phyloP scores from a whole-genome alignment of 1,140 invertebrate genomes.

The Pogonus chalceus region DNA sequence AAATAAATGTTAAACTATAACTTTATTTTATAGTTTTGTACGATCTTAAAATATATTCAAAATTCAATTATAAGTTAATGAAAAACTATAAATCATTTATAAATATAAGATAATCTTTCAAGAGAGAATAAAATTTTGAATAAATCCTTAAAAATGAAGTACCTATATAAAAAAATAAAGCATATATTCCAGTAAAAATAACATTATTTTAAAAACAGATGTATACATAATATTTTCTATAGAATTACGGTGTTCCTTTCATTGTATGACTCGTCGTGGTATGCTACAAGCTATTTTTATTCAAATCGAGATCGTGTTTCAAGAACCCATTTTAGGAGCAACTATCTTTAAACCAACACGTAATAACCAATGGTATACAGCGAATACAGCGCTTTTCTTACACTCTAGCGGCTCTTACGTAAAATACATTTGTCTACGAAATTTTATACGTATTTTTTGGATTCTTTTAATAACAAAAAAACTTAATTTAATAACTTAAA shows the following conservation, averaged over 20 bases:
- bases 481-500: not conserved
- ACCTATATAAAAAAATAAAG: too few relatives aligned
- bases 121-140: too few relatives aligned
- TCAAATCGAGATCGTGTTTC: slow-evolving; percentile 45
- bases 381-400: slow-evolving; percentile 3
- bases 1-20: too few relatives aligned
- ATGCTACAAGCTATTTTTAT: slow-evolving; percentile 37
- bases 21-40: too few relatives aligned
- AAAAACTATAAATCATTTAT: too few relatives aligned
- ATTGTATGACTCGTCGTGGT: slow-evolving; percentile 9
- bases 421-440: not conserved
- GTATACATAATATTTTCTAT: not conserved
- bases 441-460: not conserved
- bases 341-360: slow-evolving; percentile 33
- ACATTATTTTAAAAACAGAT: not conserved
- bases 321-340: slow-evolving; percentile 51
- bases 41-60: too few relatives aligned
- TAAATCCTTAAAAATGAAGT: too few relatives aligned
- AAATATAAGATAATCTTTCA: too few relatives aligned
- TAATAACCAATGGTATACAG: slow-evolving; percentile 22
- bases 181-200: too few relatives aligned
- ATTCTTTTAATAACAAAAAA: not conserved
- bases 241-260: slow-evolving; percentile 9
- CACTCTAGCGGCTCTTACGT: not conserved
- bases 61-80: too few relatives aligned